Evolutionary conservation across 2,113 vertebrate species (phyloP).

Genomic region (Bufo gargarizans): DNA sequence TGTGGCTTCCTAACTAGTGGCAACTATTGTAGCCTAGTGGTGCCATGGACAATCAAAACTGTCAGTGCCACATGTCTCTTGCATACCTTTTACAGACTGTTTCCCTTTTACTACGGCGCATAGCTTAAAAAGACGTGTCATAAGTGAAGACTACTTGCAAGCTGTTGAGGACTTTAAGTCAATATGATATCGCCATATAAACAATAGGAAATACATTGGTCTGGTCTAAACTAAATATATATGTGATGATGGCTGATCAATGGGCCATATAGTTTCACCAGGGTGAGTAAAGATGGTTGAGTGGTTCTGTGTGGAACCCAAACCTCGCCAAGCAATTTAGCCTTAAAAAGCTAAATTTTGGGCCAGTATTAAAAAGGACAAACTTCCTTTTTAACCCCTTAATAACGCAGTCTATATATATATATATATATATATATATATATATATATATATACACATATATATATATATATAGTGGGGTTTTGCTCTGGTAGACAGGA

Average conservation of each 20-base stretch:
- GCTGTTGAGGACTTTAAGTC: too few relatives aligned
- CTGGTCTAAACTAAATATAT: not conserved
- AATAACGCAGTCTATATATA: too few relatives aligned
- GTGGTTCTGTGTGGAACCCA: not conserved
- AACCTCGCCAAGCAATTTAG: not conserved
- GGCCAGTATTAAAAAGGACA: too few relatives aligned
- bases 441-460: too few relatives aligned
- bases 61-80: not conserved
- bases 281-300: not conserved
- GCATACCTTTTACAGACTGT: not conserved
- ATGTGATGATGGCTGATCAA: not conserved
- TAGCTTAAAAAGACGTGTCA: too few relatives aligned
- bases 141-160: too few relatives aligned
- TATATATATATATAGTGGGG: too few relatives aligned
- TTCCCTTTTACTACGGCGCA: too few relatives aligned
- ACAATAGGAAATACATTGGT: not conserved
- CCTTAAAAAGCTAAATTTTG: too few relatives aligned
- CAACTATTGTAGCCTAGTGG: not conserved
- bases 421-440: too few relatives aligned
- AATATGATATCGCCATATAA: not conserved
- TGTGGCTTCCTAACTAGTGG: not conserved
- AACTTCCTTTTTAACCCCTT: too few relatives aligned
- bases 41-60: not conserved
- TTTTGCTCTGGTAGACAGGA: too few relatives aligned
- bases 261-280: not conserved